Percentiles rank a stretch among this genome's conserved stretches.
Evolutionary conservation across 2,797 vertebrate genomes (phyloP).

Genomic region (Melanotaenia nigrans): DNA sequence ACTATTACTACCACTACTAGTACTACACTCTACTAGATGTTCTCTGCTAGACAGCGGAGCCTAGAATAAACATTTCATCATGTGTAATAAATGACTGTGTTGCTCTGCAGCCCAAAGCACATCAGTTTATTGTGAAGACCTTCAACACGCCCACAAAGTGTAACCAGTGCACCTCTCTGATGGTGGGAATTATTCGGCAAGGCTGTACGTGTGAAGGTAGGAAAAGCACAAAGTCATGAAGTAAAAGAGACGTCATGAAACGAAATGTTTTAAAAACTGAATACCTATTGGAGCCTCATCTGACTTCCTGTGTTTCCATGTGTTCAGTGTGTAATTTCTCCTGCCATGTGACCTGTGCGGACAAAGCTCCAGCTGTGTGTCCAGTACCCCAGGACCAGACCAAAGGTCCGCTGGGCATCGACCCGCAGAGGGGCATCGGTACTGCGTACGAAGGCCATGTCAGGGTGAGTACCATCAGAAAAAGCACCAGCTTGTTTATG

Average conservation of each 20-base stretch:
- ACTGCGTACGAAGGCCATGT: constrained; percentile 96
- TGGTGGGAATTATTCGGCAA: constrained; percentile 97
- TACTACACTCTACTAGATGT: too few species aligned
- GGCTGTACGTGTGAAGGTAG: constrained; percentile 98
- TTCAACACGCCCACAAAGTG: constrained; percentile 95
- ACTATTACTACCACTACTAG: too few species aligned
- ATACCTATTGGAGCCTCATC: not conserved
- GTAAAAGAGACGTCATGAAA: not conserved
- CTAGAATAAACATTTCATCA: not conserved
- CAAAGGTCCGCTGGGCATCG: constrained; percentile 95
- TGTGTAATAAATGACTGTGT: not conserved
- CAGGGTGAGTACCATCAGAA: constrained; percentile 82
- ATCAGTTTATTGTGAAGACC: constrained; percentile 97
- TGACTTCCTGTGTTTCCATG: constrained; percentile 2
- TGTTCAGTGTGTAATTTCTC: constrained; percentile 94
- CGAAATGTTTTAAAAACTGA: not conserved
- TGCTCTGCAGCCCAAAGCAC: constrained; percentile 92
- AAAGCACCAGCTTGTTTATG: not conserved
- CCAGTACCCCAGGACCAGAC: constrained; percentile 96
- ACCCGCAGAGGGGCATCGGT: constrained; percentile 96
- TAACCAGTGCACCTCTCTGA: constrained; percentile 97
- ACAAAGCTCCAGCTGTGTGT: constrained; percentile 96
- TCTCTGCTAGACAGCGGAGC: not conserved
- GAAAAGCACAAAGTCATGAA: not conserved
- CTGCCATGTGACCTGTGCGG: constrained; percentile 98